Base-by-base conservation (phyloP, 2,113 vertebrate genomes). In the Trachemys scripta region DNA sequence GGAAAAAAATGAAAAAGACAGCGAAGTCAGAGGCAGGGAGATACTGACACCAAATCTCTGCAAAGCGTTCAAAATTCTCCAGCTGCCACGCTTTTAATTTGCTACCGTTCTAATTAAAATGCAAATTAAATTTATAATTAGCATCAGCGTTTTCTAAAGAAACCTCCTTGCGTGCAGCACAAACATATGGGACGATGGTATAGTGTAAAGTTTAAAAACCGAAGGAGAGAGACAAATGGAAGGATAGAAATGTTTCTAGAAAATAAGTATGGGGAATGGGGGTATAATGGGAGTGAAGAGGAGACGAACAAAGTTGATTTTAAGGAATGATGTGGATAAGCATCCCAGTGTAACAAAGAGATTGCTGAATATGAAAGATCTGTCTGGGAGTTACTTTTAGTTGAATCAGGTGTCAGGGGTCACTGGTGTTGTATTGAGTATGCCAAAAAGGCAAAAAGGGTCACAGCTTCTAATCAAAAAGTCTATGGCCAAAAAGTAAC, bases 91-190 rank as follows among this genome's bases (percentile, higher is more conserved):
- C 99, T 99, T 99, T 99, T 99, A 99, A 99, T 99, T 99, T 99
- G 99, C 99, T 99, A 99, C 99, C 99, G 98, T 99, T 99, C 99
- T 99, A 99, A 99, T 99, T 99, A 99, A 99, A 99, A 99, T 99
- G 99, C 99, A 99, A 99, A 99, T 99, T 99, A 99, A 99, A 99
- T 99, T 99, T 99, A 99, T 99, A 99, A 99, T 99, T 99, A 99
- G 99, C 99, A 99, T 99, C 99, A 99, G 99, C 98, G 98, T 99
- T 99, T 99, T 99, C 99, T 99, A 99, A 98, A 99, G 99, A 99
- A 99, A 99, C 98, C 99, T 99, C 99, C 99, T 99, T 99, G 99
- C 98, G 98, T 98, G 97, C 98, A 98, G 98, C 98, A 98, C 98
- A 99, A 99, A 99, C 99, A 99, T 99, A 99, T 99, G 99, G 99